Conservation (phyloP, 1,140 invertebrate genomes). For the Eupristina koningsbergeri region DNA sequence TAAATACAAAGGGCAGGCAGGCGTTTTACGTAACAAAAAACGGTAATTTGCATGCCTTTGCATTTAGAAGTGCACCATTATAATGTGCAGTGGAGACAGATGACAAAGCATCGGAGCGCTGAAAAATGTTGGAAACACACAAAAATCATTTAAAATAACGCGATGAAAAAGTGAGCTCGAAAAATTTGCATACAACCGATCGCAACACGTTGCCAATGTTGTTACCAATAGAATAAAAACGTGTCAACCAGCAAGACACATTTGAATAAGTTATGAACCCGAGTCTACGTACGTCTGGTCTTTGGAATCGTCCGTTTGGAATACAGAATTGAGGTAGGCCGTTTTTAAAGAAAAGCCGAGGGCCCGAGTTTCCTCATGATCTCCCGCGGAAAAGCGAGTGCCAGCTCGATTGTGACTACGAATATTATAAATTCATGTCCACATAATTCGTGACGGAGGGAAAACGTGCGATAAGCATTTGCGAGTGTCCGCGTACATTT, state of each 20-base stretch:
- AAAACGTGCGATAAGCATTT: constrained; percentile 37
- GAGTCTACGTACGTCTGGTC: too few relatives aligned
- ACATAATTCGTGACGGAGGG: constrained; percentile 19
- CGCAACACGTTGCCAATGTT: background rate
- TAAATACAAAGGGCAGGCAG: background rate
- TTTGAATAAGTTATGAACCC: background rate
- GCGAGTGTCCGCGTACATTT: constrained; percentile 13
- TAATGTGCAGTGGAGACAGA: background rate
- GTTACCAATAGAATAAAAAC: background rate
- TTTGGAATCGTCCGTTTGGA: background rate
- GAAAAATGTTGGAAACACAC: background rate
- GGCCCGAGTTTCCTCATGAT: background rate
- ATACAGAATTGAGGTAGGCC: too few relatives aligned
- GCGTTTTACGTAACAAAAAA: background rate
- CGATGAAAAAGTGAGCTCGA: background rate
- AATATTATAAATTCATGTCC: constrained; percentile 23
- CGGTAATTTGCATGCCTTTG: background rate
- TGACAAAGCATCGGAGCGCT: background rate
- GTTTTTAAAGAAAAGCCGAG: background rate
- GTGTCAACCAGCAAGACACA: background rate
- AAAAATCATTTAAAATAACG: constrained; percentile 10
- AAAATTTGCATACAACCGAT: background rate
- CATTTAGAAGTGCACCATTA: background rate
- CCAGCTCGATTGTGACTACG: background rate
- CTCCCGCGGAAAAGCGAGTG: background rate